Base-by-base conservation (phyloP, 1,140 invertebrate species). In the Papilio glaucus region DNA sequence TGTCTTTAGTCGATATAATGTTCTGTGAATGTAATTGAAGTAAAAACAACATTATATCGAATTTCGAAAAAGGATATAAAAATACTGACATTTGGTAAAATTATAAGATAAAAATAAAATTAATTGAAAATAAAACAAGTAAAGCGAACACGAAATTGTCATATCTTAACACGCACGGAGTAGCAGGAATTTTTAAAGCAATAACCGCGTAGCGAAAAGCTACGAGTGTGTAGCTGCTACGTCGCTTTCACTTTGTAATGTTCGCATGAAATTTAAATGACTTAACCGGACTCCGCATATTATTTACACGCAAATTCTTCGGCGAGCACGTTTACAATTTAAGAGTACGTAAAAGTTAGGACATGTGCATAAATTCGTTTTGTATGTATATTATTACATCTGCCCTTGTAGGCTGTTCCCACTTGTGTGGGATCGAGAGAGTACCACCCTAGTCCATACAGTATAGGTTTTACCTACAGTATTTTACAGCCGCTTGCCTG, bases 221-320 rank as follows among this genome's bases (percentile, higher is more conserved):
- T 18, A 45, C 7, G 5, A 8, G 10, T 13, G 21, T 24, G 18
- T 13, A 57, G 18, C 21, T 4, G 49, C 49, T 57, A 57, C 21
- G 49, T 57, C n/a, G 49, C 21, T 57, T 33, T 24, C 49, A 24
- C 49, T 57, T 24, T 24, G 21, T 26, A 57, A 57, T 57, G 21
- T 57, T 1, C 9, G 21, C 10, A 57, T 57, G 21, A 57, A 57
- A 57, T 57, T 57, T 57, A 57, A 57, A 57, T 57, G 49, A 57
- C 9, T 57, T 57, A 12, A 9, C 21, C 2, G 49, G 10, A 57
- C 49, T 57, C 18, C 10, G 49, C 49, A 57, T 12, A 57, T 24
- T 57, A 26, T 57, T 57, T 24, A 57, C 49, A 26, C 3, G 8
- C 3, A 21, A 45, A 45, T 10, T 26, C 12, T 26, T 57, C 29